phyloP scores from a whole-genome alignment of 1,140 invertebrate species.

The Caenorhabditis tropicalis region DNA sequence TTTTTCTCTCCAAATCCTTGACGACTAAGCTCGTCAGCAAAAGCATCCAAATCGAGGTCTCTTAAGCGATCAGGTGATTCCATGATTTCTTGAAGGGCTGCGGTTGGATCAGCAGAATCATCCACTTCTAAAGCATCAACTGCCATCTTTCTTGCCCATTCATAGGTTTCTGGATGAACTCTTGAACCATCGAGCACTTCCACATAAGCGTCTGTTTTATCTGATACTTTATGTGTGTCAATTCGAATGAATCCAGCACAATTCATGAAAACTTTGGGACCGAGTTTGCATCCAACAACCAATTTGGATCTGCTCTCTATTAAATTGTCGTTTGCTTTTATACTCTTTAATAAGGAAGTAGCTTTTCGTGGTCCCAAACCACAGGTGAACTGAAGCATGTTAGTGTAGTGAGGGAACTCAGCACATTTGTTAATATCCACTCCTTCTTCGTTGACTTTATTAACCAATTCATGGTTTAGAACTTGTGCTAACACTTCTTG shows the following conservation, averaged over 20 bases:
- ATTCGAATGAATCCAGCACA: conserved; percentile 99
- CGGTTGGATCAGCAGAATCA: conserved; percentile 88
- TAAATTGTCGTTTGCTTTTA: conserved; percentile 59
- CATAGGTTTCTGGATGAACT: conserved; percentile 94
- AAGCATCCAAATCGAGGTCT: conserved; percentile 96
- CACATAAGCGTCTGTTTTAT: conserved; percentile 76
- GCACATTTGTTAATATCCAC: conserved; percentile 94
- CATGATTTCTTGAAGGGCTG: conserved; percentile 93
- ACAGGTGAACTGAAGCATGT: conserved; percentile 93
- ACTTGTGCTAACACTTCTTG: conserved; percentile 57
- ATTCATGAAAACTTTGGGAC: conserved; percentile 95
- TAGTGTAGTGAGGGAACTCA: conserved; percentile 81
- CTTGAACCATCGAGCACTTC: conserved; percentile 96
- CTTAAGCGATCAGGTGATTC: conserved; percentile 89
- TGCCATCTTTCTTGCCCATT: conserved; percentile 99
- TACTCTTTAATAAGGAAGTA: conserved; percentile 81
- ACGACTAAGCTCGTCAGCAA: conserved; percentile 88
- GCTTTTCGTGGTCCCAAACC: conserved; percentile 94
- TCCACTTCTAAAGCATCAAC: conserved; percentile 98
- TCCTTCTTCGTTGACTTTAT: conserved; percentile 77
- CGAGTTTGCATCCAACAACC: conserved; percentile 93
- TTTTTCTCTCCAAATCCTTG: conserved; percentile 96
- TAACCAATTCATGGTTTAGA: conserved; percentile 65
- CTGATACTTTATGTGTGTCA: conserved; percentile 77
- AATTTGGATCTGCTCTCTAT: conserved; percentile 79